phyloP scores from a whole-genome alignment of 2,888 invertebrate genomes.

The Onthophagus sagittarius region DNA sequence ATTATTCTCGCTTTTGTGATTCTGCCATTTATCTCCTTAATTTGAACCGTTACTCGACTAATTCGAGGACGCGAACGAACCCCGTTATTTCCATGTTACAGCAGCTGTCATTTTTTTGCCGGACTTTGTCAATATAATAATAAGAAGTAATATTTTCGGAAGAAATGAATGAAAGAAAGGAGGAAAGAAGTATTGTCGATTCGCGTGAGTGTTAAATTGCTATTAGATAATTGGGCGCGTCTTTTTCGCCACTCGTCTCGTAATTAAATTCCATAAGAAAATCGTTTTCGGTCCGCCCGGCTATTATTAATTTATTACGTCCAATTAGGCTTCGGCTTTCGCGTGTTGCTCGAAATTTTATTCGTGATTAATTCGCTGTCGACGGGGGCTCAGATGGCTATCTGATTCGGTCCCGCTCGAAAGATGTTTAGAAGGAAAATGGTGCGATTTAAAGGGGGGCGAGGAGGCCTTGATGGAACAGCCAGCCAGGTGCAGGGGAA shows the following conservation, averaged over 20 bases:
- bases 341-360: slow-evolving; percentile 5
- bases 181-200: not conserved
- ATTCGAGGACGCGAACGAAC: not conserved
- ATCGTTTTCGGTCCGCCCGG: not conserved
- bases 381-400: not conserved
- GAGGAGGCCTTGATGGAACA: slow-evolving; percentile 13
- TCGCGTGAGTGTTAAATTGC: not conserved
- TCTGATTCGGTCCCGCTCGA: not conserved
- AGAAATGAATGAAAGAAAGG: not conserved
- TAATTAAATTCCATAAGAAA: slow-evolving; percentile 2
- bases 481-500: slow-evolving; percentile 33
- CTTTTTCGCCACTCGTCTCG: not conserved
- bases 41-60: not conserved
- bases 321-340: slow-evolving; percentile 15
- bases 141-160: too few species aligned
- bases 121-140: not conserved
- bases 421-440: not conserved
- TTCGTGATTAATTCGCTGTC: not conserved
- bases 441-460: not conserved
- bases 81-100: not conserved
- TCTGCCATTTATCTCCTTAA: slow-evolving; percentile 1
- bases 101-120: not conserved
- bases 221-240: not conserved
- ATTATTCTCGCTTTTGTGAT: not conserved
- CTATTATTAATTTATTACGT: slow-evolving; percentile 20